These are phyloP conservation scores for Liparis tanakae DNA, from an alignment of 2,797 vertebrate species.

Conservation along the genomic window DNA sequence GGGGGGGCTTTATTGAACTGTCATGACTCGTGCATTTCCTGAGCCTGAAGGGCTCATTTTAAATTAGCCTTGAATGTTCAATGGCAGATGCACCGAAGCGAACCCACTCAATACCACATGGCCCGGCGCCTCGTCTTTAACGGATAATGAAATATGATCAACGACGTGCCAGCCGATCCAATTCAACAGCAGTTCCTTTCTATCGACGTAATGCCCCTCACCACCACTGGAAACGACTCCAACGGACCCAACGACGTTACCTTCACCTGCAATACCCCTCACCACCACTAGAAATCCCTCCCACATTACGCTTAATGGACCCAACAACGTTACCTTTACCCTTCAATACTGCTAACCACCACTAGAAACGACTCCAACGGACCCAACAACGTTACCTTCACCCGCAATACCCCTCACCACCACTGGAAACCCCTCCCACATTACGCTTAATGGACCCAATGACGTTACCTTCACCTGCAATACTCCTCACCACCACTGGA, in stretches of 20 bases:
- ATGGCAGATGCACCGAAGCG: slow-evolving; percentile 68
- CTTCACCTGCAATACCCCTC: background rate
- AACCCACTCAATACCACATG: slow-evolving; percentile 71
- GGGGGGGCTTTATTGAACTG: slow-evolving; percentile 75
- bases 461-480: background rate
- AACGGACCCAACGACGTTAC: background rate
- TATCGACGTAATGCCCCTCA: slow-evolving; percentile 44
- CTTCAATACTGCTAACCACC: no score
- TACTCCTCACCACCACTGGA: background rate
- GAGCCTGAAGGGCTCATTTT: slow-evolving; percentile 75
- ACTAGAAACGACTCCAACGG: no score
- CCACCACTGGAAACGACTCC: no score
- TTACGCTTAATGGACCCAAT: no score
- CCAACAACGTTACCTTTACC: no score
- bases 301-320: no score
- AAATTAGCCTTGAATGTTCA: slow-evolving; percentile 76
- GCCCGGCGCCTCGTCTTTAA: slow-evolving; percentile 67
- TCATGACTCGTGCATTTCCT: slow-evolving; percentile 73
- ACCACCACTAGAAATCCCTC: background rate
- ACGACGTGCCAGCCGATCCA: slow-evolving; percentile 31
- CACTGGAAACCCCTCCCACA: no score
- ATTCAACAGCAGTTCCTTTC: slow-evolving; percentile 39
- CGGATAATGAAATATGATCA: slow-evolving; percentile 71
- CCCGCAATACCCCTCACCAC: no score
- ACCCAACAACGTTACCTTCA: no score